Conservation (phyloP, 2,113 vertebrate species). For the Dasyornis broadbenti region DNA sequence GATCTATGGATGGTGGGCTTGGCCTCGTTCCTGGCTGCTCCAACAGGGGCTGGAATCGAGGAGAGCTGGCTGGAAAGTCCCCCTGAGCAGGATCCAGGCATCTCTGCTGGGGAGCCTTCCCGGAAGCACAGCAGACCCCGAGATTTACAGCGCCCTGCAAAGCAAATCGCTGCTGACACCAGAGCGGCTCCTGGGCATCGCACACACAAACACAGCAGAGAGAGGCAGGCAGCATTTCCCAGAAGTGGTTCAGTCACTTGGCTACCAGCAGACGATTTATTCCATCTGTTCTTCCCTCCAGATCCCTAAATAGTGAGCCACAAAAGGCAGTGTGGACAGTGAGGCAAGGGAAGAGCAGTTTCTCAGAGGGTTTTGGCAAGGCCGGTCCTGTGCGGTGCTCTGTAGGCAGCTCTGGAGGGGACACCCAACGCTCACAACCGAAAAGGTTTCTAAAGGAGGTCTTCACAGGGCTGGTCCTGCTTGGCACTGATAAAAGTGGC, state of each 20-base stretch:
- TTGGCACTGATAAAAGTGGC: background rate
- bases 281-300: constrained; percentile 7
- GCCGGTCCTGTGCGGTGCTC: accelerated
- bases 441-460: background rate
- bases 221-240: constrained; percentile 2
- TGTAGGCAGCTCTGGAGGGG: background rate
- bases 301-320: background rate
- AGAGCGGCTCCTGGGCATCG: background rate
- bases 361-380: constrained; percentile 23
- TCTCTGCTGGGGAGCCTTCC: constrained; percentile 22
- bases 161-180: background rate
- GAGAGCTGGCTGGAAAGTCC: background rate
- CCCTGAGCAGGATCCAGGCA: background rate
- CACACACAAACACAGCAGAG: background rate
- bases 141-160: constrained; percentile 26
- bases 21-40: background rate
- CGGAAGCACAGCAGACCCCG: background rate
- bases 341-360: background rate
- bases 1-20: constrained; percentile 23
- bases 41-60: background rate
- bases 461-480: background rate
- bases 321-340: background rate
- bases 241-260: background rate
- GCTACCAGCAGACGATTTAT: constrained; percentile 45
- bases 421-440: background rate